A percentile compares a stretch with the other conserved stretches of the same genome.
Conservation (phyloP, 2,888 invertebrate genomes). For the Branchellion lobata region DNA sequence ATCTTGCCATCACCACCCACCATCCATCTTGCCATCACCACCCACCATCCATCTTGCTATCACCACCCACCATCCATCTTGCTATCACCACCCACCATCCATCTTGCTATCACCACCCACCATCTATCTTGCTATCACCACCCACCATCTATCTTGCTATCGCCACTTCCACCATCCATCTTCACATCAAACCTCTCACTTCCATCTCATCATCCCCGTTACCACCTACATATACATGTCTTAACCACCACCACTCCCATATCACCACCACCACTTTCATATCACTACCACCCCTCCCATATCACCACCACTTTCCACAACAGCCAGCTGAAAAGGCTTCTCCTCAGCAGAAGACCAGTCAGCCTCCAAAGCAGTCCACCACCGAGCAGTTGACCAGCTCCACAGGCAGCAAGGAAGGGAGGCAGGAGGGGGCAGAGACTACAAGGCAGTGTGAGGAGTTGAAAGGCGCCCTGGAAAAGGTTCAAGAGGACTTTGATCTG, state of each 20-base stretch:
- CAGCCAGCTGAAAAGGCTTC: not conserved
- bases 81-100: not conserved
- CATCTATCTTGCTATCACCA: not conserved
- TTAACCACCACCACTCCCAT: not conserved
- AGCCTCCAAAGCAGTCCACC: not conserved
- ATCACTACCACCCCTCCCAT: not conserved
- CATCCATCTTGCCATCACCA: not conserved
- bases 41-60: not conserved
- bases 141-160: not conserved
- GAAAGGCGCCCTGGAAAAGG: constrained; percentile 71
- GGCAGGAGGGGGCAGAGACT: constrained; percentile 25
- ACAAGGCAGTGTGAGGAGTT: constrained; percentile 62
- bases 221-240: not conserved
- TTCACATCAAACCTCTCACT: no score
- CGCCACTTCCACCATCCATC: no score
- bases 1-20: not conserved
- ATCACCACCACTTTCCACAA: not conserved
- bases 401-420: not conserved
- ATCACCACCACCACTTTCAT: not conserved
- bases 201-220: not conserved
- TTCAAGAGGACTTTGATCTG: constrained; percentile 79
- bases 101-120: not conserved
- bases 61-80: not conserved
- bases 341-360: no score
- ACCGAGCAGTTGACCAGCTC: not conserved